Evolutionary conservation across 2,797 vertebrate genomes (phyloP), one percentile per base, ranked within the genome.

Genomic region (Cyclopterus lumpus): DNA sequence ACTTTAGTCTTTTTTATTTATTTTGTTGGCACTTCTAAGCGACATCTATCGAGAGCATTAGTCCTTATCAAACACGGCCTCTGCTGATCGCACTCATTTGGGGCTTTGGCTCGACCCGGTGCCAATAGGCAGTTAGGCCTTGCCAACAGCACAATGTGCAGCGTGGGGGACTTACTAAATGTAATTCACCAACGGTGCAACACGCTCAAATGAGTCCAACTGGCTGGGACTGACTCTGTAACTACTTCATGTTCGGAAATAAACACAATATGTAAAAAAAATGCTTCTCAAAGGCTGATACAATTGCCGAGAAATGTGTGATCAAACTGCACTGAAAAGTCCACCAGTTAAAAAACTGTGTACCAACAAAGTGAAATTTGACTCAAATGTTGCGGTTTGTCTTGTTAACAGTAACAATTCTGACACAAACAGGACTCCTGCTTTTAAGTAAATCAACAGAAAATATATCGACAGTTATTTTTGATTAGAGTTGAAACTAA

Each of bases 81-180:
- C 69, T 44, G 73, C 65, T 73, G 86, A 76, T 77, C 65, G 18
- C 28, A 60, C 68, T 77, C 79, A 67, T 74, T 58, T 59, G 77
- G 58, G 78, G 71, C 74, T 75, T 69, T 59, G 46, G 74, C 62
- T 79, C 34, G 14, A 66, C 57, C 24, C 26, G 3, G 71, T 79
- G 85, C 85, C 84, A 83, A 38, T 8, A 30, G 74, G 80, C 76
- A 55, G 66, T 12, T 2, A 2, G 54, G 44, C 57, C 55, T 67
- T 65, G 80, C 83, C 85, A 89, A 77, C 62, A 82, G n/a, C 48
- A 74, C 77, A 85, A 62, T 76, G 81, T 73, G 77, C 67, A 36
- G 49, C 18, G 49, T n/a, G n/a, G 46, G 11, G 26, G 60, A 14
- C 9, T 65, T 76, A 81, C 84, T 87, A 86, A 84, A 79, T 73